Base-by-base conservation (phyloP, 2,797 vertebrate genomes). In the Muscicapa comitata region DNA sequence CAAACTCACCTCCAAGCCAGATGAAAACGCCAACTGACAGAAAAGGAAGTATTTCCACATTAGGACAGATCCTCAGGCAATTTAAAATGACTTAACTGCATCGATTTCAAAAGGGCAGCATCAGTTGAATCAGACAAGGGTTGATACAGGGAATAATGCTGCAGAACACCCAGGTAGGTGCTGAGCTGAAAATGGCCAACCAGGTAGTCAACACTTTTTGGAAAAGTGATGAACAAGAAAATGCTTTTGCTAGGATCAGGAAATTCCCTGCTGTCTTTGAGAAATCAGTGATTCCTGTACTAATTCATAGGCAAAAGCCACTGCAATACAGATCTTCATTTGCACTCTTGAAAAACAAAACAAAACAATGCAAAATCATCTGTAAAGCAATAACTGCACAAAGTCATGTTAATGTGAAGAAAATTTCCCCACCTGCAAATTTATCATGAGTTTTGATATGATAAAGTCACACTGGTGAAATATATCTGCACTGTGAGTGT, bases 371-470 rank as follows among this genome's bases (percentile, higher is more conserved):
- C 31, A 45, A 65, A 85, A 58, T 28, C 21, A 29, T 7, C 35
- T 62, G 35, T 31, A 40, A 73, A 85, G 9, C 50, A 31, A 42
- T 86, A 97, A 91, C 59, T 86, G 50, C 57, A 65, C 73, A 73
- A 76, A 74, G 42, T 37, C 76, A 17, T 17, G 63, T 65, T 93
- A 78, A 85, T 23, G 31, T 84, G 85, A 96, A 94, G 87, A 62
- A 94, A 93, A 94, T 79, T 85, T 78, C 42, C 17, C 47, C 83
- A 82, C 54, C 50, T 93, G 79, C 51, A 90, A 96, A 90, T 3
- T 82, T 91, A 20, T 94, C 70, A 73, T 62, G 33, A 59, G 55
- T 95, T 96, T 95, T 90, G 90, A 91, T 92, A 17, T 78, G 81
- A 94, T 90, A 59, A 95, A 83, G 50, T 77, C 86, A 40, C 70